Evolutionary conservation across 1,140 invertebrate species (phyloP), one percentile per base, ranked within the genome.

Genomic region (Lordiphosa collinella): DNA sequence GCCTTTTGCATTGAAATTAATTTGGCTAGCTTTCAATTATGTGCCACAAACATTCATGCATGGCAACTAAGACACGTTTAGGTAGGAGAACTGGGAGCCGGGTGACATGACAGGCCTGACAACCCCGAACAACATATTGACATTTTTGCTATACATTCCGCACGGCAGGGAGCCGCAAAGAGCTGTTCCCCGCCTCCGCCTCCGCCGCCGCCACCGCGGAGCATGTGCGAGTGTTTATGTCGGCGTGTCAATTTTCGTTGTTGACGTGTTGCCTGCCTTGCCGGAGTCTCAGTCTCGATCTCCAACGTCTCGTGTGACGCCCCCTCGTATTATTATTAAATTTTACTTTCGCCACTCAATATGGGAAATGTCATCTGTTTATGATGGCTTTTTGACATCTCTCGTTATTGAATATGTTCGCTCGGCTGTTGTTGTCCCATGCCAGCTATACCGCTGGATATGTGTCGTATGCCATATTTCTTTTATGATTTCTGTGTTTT

Each of bases 271-370:
- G 71, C 60, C 54, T 47, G 54, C 34, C 46, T 29, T 18, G 14
- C 62, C 63, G 50, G 53, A 5, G 41, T 12, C 40, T 4, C 44
- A 36, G 32, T 22, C 22, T 11, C 46, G 14, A 34, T 51, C 59
- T 38, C 41, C 49, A 59, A 53, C 62, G 44, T 54, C 59, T 51
- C 61, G 48, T 25, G 50, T 52, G 55, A 66, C 62, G 51, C 47
- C 38, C 40, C 55, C 48, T 59, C 53, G 72, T 65, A 78, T 72
- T 85, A 84, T 84, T 84, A 84, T 84, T 84, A 85, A 84, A 84
- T 84, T 84, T 85, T 84, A 85, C 78, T 84, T 84, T 84, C 78
- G 79, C 78, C 78, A 85, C 79, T 84, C 78, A 85, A 84, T 84
- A 84, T 84, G 78, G 78, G 78, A 84, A 84, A 84, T 84, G 78